Evolutionary conservation across 2,888 invertebrate genomes (phyloP), one percentile per base, ranked within the genome.

Genomic region (Callyntrura guangdongensis): DNA sequence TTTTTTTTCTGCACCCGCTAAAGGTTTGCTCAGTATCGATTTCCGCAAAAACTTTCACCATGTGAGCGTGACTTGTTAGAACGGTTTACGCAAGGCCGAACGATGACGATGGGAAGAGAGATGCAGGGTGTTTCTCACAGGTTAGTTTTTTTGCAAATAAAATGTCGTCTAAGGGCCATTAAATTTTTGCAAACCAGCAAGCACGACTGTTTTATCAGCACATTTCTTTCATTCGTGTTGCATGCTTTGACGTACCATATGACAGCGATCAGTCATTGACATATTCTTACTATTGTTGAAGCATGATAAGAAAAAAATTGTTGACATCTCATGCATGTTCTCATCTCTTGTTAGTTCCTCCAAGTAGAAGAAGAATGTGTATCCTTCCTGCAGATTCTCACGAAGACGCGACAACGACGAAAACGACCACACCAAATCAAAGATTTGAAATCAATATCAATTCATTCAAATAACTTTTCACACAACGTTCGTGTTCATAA

Each of bases 401-500:
- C 77, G 77, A 77, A 22, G 49, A 27, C 3, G 27, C 25, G 17
- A 5, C 59, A 14, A 72, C 17, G 72, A 72, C 5, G n/a, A 20
- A 2, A 59, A 81, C 56, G 56, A 81, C 59, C 79, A 77, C 79
- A 81, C 79, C 79, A 81, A 59, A 6, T 81, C 77, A 77, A 53
- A 22, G 49, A 77, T 49, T 22, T 77, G 0, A 14, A 53, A 67
- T 27, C 64, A 64, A 36, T 27, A 64, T 20, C 47, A 56, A n/a
- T 22, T 53, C 77, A 77, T 49, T 77, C 49, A 77, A 22, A 77
- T n/a, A 36, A 61, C 17, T 36, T 36, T 12, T 27, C n/a, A 36
- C 36, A 3, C 1, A 36, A 67, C 36, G 36, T 27, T 67, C 67
- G 8, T 67, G 36, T 67, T 67, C 67, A 67, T 22, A n/a, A n/a